Conservation (phyloP, 2,888 invertebrate genomes). For the Sminthurinus aureus region DNA sequence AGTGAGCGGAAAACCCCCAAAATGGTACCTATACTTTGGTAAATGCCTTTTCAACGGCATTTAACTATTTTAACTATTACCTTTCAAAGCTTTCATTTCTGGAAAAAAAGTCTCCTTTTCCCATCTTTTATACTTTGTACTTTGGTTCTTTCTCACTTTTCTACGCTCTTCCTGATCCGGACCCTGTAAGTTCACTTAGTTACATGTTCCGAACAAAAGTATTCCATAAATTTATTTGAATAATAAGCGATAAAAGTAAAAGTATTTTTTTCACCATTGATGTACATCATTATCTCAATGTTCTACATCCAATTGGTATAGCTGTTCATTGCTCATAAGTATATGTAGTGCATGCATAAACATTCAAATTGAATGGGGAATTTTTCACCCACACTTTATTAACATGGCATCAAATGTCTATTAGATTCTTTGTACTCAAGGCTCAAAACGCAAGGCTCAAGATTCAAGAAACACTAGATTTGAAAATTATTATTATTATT, state of each 20-base stretch:
- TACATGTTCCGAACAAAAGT: conserved; percentile 8
- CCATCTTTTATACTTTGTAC: too few species aligned
- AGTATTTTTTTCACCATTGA: conserved; percentile 2
- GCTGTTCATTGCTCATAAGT: too few species aligned
- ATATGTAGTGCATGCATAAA: too few species aligned
- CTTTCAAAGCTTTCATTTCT: not conserved
- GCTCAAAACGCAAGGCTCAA: not conserved
- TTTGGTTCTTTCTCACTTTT: not conserved
- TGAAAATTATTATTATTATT: conserved; percentile 1
- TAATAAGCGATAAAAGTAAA: conserved; percentile 27
- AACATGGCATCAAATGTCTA: too few species aligned
- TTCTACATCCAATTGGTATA: too few species aligned
- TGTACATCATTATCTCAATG: not conserved
- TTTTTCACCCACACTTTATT: too few species aligned
- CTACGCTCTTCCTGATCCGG: not conserved
- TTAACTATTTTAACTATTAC: conserved; percentile 5
- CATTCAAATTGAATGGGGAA: too few species aligned
- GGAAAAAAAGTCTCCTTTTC: not conserved
- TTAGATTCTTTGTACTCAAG: not conserved
- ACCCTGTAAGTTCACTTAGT: not conserved
- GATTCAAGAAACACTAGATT: not conserved
- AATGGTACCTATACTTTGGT: not conserved
- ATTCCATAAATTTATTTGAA: conserved; percentile 24
- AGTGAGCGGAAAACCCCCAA: conserved; percentile 11
- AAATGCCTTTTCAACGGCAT: not conserved